Evolutionary conservation across 2,888 invertebrate genomes (phyloP).

Genomic region (Machimus atricapillus): DNA sequence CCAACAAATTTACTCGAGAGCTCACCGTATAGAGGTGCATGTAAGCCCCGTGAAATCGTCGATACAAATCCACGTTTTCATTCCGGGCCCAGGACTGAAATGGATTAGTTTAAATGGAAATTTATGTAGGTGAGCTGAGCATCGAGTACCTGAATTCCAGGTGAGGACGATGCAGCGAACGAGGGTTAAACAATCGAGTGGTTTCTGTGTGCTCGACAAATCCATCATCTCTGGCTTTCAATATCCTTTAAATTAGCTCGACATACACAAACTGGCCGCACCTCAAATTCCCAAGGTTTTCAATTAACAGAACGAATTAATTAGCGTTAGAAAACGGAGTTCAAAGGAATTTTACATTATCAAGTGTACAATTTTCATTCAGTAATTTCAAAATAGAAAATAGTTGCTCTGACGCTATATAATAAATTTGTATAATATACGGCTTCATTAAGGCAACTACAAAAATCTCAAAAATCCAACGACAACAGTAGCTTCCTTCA

Average conservation of each 20-base stretch:
- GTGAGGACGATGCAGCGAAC: not conserved
- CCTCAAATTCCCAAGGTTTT: not conserved
- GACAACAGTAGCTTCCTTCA: no score
- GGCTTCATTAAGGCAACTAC: no score
- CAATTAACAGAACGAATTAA: not conserved
- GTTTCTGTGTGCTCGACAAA: not conserved
- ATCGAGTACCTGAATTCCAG: not conserved
- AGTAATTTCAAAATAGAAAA: no score
- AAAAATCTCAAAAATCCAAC: no score
- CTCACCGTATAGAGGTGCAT: not conserved
- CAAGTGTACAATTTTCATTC: no score
- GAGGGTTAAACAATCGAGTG: not conserved
- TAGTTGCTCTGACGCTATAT: no score
- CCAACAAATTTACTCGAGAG: not conserved
- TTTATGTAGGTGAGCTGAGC: not conserved
- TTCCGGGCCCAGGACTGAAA: not conserved
- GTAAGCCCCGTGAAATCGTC: not conserved
- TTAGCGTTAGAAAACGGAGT: not conserved
- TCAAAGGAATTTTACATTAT: not conserved
- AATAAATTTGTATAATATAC: no score
- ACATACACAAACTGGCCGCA: not conserved
- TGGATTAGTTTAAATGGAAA: conserved; percentile 11
- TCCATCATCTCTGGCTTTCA: not conserved
- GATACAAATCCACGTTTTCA: not conserved
- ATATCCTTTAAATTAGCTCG: not conserved